phyloP scores from a whole-genome alignment of 2,113 vertebrate species.

The Halcyon malimbica region DNA sequence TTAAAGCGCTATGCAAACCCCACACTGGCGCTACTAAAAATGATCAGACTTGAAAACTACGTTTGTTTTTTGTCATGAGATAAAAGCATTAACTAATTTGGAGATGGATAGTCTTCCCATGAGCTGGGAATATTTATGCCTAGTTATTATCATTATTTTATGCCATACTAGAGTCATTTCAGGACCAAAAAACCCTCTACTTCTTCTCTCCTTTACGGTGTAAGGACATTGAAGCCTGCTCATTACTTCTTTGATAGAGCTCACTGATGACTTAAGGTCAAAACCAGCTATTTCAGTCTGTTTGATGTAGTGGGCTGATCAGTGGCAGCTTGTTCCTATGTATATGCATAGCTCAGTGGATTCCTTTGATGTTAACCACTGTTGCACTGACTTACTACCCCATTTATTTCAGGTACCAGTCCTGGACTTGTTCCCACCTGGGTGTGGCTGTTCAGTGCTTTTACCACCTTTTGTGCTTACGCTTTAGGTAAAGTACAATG shows the following conservation, averaged over 20 bases:
- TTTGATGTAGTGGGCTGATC: neutral
- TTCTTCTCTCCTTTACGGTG: neutral
- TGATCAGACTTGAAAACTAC: neutral
- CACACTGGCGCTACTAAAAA: neutral
- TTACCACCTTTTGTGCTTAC: slow-evolving; percentile 69
- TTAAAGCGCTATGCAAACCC: neutral
- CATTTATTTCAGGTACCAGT: slow-evolving; percentile 53
- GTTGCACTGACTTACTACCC: neutral
- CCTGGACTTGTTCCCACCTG: slow-evolving; percentile 63
- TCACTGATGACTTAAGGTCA: neutral
- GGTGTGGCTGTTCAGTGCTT: slow-evolving; percentile 67
- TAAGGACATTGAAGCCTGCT: neutral
- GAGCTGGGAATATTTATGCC: neutral
- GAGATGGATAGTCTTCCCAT: neutral
- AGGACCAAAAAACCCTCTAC: neutral
- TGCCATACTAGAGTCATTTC: neutral
- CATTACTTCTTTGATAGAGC: neutral
- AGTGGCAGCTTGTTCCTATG: neutral
- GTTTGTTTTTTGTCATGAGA: accelerated
- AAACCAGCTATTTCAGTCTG: neutral
- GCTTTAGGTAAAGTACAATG: slow-evolving; percentile 65
- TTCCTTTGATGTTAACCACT: slow-evolving; percentile 11
- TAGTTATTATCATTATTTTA: neutral
- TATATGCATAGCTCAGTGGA: neutral
- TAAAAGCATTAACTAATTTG: neutral